Evolutionary conservation across 2,797 vertebrate species (phyloP), one percentile per base, ranked within the genome.

Genomic region (Propithecus deckenii): DNA sequence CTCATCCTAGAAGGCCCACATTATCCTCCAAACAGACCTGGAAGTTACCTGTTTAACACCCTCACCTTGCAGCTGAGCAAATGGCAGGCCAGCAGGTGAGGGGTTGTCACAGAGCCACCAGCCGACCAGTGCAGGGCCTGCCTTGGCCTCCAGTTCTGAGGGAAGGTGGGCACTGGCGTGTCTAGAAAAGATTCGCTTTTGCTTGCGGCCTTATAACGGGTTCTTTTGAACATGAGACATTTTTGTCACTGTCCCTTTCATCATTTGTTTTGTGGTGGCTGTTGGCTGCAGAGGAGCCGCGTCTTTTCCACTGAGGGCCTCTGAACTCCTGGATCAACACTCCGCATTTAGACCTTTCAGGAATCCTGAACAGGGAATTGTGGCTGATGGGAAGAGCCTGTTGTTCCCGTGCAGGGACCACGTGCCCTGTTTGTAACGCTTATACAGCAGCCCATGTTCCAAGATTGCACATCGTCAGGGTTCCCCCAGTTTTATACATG

Each of bases 361-460:
- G 79, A 41, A 28, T 9, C 6, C 28, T 38, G 86, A 61, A 50
- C 43, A 50, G 35, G 35, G 74, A 74, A 30, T 2, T 50, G 28
- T 1, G 6, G n/a, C 38, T 30, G 7, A 67, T 46, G 7, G 28
- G 67, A 57, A 74, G 41, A 74, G n/a, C 7, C 0, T 23, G 32
- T 20, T 25, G 46, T 48, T 80, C 61, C 72, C 1, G 6, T 17
- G 67, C 48, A 65, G 38, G n/a, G 35, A 30, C 41, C 38, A 0
- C 4, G 67, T 2, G 1, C 59, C 11, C 0, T 2, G 12, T 13
- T 35, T 35, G 41, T 15, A 52, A 15, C 20, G 4, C 18, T 22
- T 32, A 0, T 18, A 13, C 18, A 43, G 12, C 30, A 57, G 81
- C 23, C 5, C 0, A 0, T 25, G 5, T 61, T 38, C 12, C 35